Percentiles rank a stretch among this genome's conserved stretches.
phyloP scores from a whole-genome alignment of 2,113 vertebrate genomes.

The Rutilus rutilus region DNA sequence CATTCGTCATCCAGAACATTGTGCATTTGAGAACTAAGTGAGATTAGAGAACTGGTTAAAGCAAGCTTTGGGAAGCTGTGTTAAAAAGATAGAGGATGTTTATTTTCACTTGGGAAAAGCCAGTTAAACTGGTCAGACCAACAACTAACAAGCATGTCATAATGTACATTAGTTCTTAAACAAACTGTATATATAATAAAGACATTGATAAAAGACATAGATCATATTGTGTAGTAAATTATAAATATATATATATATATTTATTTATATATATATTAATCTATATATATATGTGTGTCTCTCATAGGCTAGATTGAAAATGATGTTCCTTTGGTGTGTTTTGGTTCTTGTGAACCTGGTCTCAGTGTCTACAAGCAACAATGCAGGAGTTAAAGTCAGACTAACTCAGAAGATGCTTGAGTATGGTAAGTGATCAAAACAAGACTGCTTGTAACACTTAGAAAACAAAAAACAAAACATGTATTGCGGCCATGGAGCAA shows the following conservation, averaged over 20 bases:
- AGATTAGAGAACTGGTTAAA: not conserved
- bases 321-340: constrained; percentile 62
- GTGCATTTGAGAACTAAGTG: not conserved
- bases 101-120: not conserved
- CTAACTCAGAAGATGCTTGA: constrained; percentile 74
- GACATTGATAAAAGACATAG: too few relatives aligned
- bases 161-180: too few relatives aligned
- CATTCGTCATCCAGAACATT: not conserved
- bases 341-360: constrained; percentile 62
- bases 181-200: too few relatives aligned
- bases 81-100: not conserved
- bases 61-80: too few relatives aligned
- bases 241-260: too few relatives aligned
- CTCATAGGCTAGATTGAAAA: constrained; percentile 49
- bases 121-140: not conserved
- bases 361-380: constrained; percentile 46
- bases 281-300: not conserved
- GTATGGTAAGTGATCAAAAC: constrained; percentile 66
- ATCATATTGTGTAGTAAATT: too few relatives aligned
- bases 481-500: too few relatives aligned
- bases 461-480: too few relatives aligned
- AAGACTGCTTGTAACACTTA: not conserved
- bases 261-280: too few relatives aligned
- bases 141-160: too few relatives aligned
- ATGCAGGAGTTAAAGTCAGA: constrained; percentile 72